Conservation (phyloP, 64 coral and sea anemone species). For the Montipora foliosa region DNA sequence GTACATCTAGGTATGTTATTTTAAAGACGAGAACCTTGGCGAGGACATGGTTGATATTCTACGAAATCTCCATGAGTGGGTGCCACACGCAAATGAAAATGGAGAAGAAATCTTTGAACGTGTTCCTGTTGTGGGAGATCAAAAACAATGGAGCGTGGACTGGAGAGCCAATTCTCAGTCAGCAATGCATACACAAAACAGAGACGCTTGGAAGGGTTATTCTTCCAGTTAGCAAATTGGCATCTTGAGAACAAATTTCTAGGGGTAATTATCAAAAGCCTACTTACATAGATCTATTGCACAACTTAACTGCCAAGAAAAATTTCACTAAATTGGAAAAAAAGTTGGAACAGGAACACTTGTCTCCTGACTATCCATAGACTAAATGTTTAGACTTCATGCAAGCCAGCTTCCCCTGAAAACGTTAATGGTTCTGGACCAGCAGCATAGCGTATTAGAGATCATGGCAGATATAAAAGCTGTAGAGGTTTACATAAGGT, state of each 20-base stretch:
- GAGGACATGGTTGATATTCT: conserved; percentile 75
- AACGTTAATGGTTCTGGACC: background rate
- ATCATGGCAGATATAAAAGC: background rate
- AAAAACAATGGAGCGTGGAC: conserved; percentile 41
- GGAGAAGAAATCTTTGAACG: conserved; percentile 33
- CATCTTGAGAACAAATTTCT: conserved; percentile 77
- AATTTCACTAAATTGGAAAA: too few relatives aligned
- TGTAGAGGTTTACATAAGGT: background rate
- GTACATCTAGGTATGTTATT: conserved; percentile 62
- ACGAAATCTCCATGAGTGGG: conserved; percentile 22
- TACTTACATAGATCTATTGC: background rate
- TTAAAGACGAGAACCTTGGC: conserved; percentile 70
- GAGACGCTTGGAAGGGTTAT: conserved; percentile 29
- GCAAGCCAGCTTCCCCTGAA: too few relatives aligned
- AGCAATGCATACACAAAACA: conserved; percentile 58
- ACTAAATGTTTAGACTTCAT: too few relatives aligned
- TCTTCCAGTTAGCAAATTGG: conserved; percentile 72
- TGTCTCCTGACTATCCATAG: too few relatives aligned
- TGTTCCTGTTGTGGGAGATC: conserved; percentile 68
- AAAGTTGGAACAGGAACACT: too few relatives aligned
- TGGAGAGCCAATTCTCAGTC: conserved; percentile 56
- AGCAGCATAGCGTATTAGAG: background rate
- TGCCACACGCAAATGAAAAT: conserved; percentile 16
- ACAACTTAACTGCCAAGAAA: too few relatives aligned
- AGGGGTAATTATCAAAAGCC: background rate